These are phyloP conservation scores for Urechis unicinctus DNA, from an alignment of 2,888 invertebrate genomes.

Conservation along the genomic window DNA sequence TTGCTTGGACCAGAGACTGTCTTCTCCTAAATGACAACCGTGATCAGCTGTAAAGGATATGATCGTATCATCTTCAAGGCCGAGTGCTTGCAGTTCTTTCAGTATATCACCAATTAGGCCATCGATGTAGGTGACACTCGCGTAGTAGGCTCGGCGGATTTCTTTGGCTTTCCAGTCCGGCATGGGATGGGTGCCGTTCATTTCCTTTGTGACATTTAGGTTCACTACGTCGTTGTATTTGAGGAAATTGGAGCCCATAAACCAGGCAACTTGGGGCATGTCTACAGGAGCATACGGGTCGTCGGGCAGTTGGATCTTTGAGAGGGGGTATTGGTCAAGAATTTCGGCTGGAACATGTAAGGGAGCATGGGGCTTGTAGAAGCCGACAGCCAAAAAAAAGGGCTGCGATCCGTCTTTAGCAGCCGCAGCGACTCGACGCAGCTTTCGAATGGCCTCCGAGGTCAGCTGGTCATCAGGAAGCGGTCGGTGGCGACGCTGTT, in stretches of 20 bases:
- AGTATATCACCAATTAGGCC: slow-evolving; percentile 7
- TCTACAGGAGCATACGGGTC: too few relatives aligned
- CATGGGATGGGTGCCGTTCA: too few relatives aligned
- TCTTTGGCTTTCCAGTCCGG: too few relatives aligned
- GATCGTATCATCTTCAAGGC: slow-evolving; percentile 12
- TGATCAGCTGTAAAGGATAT: slow-evolving; percentile 10
- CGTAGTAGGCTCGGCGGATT: slow-evolving; percentile 16
- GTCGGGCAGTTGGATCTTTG: too few relatives aligned
- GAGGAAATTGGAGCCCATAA: too few relatives aligned
- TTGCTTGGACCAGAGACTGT: slow-evolving; percentile 4
- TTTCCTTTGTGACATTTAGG: too few relatives aligned
- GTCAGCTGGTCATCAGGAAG: not conserved
- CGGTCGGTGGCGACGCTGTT: not conserved
- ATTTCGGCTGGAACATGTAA: too few relatives aligned
- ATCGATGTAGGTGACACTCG: slow-evolving; percentile 7
- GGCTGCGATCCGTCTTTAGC: slow-evolving; percentile 1
- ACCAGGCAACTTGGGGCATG: too few relatives aligned
- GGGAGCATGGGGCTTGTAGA: slow-evolving; percentile 3
- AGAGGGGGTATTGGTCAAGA: too few relatives aligned
- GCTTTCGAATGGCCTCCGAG: not conserved
- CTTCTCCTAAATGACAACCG: too few relatives aligned
- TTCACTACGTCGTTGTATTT: too few relatives aligned
- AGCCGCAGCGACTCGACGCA: slow-evolving; percentile 9
- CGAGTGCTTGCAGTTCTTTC: slow-evolving; percentile 4
- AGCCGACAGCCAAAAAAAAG: slow-evolving; percentile 2